These are phyloP conservation scores for Silurus lanzhouensis DNA, from an alignment of 2,797 vertebrate genomes.

Conservation along the genomic window DNA sequence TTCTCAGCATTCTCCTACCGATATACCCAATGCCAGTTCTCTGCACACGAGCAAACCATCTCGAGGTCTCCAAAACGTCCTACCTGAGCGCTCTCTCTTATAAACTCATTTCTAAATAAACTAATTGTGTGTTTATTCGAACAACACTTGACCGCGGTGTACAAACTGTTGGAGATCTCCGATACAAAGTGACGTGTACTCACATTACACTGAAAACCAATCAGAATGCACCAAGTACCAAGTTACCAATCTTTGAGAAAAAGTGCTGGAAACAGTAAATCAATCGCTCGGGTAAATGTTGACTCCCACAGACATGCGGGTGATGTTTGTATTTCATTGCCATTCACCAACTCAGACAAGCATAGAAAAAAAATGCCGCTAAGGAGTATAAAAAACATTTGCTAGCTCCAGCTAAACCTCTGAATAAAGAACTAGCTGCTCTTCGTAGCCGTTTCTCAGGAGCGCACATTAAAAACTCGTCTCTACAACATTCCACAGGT, in stretches of 20 bases:
- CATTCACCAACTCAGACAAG: not conserved
- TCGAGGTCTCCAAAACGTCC: too few relatives aligned
- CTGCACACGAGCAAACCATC: too few relatives aligned
- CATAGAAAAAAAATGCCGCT: not conserved
- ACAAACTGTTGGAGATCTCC: too few relatives aligned
- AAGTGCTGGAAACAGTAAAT: not conserved
- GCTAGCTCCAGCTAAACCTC: not conserved
- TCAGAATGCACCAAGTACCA: too few relatives aligned
- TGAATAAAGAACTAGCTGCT: not conserved
- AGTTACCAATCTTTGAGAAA: not conserved
- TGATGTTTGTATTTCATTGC: not conserved
- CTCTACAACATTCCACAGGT: not conserved
- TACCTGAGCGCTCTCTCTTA: too few relatives aligned
- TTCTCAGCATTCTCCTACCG: too few relatives aligned
- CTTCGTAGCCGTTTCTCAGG: not conserved
- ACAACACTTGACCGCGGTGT: too few relatives aligned
- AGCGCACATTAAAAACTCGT: not conserved
- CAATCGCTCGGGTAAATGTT: constrained; percentile 3
- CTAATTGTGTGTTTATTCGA: too few relatives aligned
- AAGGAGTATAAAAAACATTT: not conserved
- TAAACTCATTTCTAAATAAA: too few relatives aligned
- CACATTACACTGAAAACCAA: too few relatives aligned
- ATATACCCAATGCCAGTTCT: too few relatives aligned
- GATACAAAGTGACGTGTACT: too few relatives aligned
- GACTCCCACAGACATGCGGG: not conserved